Evolutionary conservation across 2,888 invertebrate genomes (phyloP).

Genomic region (Myopa tessellatipennis): DNA sequence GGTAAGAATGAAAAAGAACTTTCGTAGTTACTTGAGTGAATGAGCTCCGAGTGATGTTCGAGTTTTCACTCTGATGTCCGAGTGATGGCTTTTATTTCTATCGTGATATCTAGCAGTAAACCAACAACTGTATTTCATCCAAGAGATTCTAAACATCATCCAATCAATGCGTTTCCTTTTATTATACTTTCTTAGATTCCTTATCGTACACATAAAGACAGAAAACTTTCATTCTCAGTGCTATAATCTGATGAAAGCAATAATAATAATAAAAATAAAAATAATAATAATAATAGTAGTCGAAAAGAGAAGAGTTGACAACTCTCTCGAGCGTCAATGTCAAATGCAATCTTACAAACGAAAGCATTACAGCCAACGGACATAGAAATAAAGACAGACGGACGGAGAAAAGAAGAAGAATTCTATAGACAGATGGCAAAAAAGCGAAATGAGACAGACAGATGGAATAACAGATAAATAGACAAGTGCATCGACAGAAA

Average conservation of each 20-base stretch:
- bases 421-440: not conserved
- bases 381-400: not conserved
- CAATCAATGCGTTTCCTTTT: no score
- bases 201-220: not conserved
- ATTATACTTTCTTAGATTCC: no score
- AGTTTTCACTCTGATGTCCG: no score
- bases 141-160: no score
- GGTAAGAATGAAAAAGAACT: no score
- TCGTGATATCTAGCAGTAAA: no score
- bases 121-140: no score
- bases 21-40: no score
- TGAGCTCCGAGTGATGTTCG: no score
- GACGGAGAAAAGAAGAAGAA: not conserved
- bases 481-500: not conserved
- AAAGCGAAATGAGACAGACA: not conserved
- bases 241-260: slow-evolving; percentile 25
- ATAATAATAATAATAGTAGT: not conserved
- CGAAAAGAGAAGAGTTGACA: slow-evolving; percentile 10
- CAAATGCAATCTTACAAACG: slow-evolving; percentile 14
- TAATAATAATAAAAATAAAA: slow-evolving; percentile 13
- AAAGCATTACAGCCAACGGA: not conserved
- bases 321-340: slow-evolving; percentile 15
- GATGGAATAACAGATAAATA: not conserved
- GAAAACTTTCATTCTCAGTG: not conserved
- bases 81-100: no score